Percentiles rank a stretch among this genome's conserved stretches.
Evolutionary conservation across 1,140 invertebrate genomes (phyloP).

Genomic region (Lepidotrigona ventralis): DNA sequence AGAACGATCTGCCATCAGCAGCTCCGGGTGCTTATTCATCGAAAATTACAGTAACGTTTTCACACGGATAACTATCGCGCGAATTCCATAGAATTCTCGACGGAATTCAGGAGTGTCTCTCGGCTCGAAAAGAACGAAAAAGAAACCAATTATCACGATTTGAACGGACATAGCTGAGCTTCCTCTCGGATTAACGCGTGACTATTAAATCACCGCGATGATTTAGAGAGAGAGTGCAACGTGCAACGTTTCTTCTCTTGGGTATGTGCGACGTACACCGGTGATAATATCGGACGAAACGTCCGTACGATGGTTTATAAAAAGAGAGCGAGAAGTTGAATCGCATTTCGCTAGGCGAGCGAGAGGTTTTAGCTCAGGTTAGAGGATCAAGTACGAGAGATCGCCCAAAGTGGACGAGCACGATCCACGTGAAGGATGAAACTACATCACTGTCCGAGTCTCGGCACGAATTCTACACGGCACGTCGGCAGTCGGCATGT

Average conservation of each 20-base stretch:
- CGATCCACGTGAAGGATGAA: constrained; percentile 33
- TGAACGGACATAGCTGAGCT: not conserved
- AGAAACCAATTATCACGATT: not conserved
- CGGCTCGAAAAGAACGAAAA: not conserved
- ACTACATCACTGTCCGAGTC: constrained; percentile 34
- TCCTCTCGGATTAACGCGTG: constrained; percentile 5
- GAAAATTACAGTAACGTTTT: not conserved
- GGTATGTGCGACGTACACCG: constrained; percentile 28
- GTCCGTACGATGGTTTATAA: constrained; percentile 28
- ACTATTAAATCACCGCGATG: constrained; percentile 20
- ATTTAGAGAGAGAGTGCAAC: constrained; percentile 10
- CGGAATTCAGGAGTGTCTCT: not conserved
- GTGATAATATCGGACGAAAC: constrained; percentile 56
- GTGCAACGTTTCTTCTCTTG: not conserved
- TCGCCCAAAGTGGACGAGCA: constrained; percentile 48
- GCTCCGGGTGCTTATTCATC: not conserved
- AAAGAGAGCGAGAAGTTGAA: not conserved
- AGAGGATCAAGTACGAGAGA: constrained; percentile 52
- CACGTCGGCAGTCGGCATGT: constrained; percentile 32
- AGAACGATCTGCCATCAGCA: not conserved
- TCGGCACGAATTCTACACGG: constrained; percentile 37
- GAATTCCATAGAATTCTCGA: not conserved
- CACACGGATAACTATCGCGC: not conserved
- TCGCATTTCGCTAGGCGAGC: not conserved
- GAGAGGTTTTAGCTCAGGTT: constrained; percentile 1